Percentiles rank a stretch among this genome's conserved stretches.
Conservation (phyloP, 2,888 invertebrate species). For the Chirona hameri region DNA sequence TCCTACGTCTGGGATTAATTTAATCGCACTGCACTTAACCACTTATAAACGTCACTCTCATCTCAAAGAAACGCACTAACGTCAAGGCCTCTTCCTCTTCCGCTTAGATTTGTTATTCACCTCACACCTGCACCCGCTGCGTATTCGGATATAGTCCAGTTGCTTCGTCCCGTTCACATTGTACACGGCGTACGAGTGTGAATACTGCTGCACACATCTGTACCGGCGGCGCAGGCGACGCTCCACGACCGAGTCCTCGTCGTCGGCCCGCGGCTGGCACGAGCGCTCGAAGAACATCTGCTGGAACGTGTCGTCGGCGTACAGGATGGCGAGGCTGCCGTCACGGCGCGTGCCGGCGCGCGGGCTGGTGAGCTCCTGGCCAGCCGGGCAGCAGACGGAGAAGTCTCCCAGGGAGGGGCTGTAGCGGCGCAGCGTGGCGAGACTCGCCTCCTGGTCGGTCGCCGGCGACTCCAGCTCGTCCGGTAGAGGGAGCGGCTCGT, state of each 20-base stretch:
- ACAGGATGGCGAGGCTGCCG: slow-evolving; percentile 10
- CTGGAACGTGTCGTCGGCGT: slow-evolving; percentile 1
- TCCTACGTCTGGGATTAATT: no score
- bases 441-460: slow-evolving; percentile 61
- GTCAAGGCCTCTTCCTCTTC: slow-evolving; percentile 42
- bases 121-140: slow-evolving; percentile 45
- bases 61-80: no score
- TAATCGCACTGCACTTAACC: slow-evolving; percentile 44
- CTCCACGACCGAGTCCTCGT: not conserved
- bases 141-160: slow-evolving; percentile 33
- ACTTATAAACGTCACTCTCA: slow-evolving; percentile 48
- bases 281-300: slow-evolving; percentile 27
- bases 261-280: not conserved
- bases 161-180: not conserved
- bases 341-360: not conserved
- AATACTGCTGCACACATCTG: not conserved
- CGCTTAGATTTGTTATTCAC: slow-evolving; percentile 46
- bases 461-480: slow-evolving; percentile 31
- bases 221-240: not conserved
- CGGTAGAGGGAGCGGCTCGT: slow-evolving; percentile 27
- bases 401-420: not conserved
- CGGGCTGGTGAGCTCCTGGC: slow-evolving; percentile 7
- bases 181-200: slow-evolving; percentile 6
- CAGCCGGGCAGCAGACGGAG: slow-evolving; percentile 6
- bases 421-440: slow-evolving; percentile 47